Evolutionary conservation across 1,140 invertebrate species (phyloP).

Genomic region (Anadara kagoshimensis): DNA sequence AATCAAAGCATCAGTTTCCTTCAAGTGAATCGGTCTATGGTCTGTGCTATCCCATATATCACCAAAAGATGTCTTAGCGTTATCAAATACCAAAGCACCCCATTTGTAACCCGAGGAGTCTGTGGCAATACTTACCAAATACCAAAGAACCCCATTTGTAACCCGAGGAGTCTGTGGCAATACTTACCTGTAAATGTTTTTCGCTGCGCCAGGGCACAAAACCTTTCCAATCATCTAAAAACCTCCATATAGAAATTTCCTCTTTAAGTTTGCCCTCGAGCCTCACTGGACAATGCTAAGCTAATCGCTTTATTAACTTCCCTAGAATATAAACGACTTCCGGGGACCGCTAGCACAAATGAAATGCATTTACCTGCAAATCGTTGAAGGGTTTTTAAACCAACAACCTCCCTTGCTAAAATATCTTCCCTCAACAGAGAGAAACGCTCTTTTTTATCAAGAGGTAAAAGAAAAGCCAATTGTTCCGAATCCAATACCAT

Average conservation of each 20-base stretch:
- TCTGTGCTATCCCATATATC: constrained; percentile 1
- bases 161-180: background rate
- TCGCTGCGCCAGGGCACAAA: background rate
- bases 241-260: background rate
- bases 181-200: constrained; percentile 8
- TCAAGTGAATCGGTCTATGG: constrained; percentile 17
- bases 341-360: constrained; percentile 24
- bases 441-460: constrained; percentile 27
- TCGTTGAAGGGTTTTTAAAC: constrained; percentile 27
- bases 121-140: background rate
- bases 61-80: background rate
- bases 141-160: constrained; percentile 10
- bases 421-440: constrained; percentile 16
- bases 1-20: constrained; percentile 24
- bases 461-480: constrained; percentile 33
- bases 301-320: constrained; percentile 28
- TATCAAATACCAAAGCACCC: constrained; percentile 9
- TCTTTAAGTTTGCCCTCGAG: background rate
- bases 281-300: background rate
- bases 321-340: constrained; percentile 22
- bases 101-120: constrained; percentile 17
- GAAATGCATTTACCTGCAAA: no score
- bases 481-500: constrained; percentile 24
- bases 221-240: background rate
- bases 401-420: background rate